Evolutionary conservation across 2,797 vertebrate genomes (phyloP), one percentile per base, ranked within the genome.

Genomic region (Triplophysa bombifrons): DNA sequence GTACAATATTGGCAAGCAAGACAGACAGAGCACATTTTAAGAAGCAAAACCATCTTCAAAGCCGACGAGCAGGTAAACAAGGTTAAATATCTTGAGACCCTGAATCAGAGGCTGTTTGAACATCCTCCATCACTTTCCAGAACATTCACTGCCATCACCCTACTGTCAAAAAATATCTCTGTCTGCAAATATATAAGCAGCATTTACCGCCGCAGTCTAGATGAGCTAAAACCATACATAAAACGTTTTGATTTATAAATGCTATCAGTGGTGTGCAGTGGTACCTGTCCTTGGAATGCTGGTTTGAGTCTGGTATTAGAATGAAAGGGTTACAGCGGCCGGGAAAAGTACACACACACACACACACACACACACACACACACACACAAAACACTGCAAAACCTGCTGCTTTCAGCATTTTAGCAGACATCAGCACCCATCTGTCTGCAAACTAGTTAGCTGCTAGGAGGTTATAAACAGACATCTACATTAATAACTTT

Each of bases 31-130:
- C 38, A 48, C 34, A 41, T 11, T 56, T 75, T 25, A 56, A 44
- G 14, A 25, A 55, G n/a, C 9, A 13, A 65, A 66, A 53, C 1
- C 53, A 55, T 27, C 34, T 16, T 76, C 34, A 66, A 55, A 66
- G 53, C 10, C 11, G 13, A 63, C 7, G 10, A 76, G 34, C 17
- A 76, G 20, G 74, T 76, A 76, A 66, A 66, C 63, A 66, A 76
- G 63, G 74, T 56, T 76, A 66, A 76, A 76, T 50, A 56, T 27
- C 50, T 11, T 0, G 34, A 76, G 63, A 27, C 50, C 16, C 30
- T 55, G 50, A 76, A 67, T n/a, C 12, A 13, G 20, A 76, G 51
- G 34, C 12, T 16, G 51, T 56, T 51, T 27, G 50, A 56, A 56
- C 3, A 55, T 58, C 30, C 27, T 51, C 46, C 27, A 10, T 30